These are phyloP conservation scores for Lucifuga dentata DNA, from an alignment of 2,113 vertebrate genomes.

Conservation along the genomic window DNA sequence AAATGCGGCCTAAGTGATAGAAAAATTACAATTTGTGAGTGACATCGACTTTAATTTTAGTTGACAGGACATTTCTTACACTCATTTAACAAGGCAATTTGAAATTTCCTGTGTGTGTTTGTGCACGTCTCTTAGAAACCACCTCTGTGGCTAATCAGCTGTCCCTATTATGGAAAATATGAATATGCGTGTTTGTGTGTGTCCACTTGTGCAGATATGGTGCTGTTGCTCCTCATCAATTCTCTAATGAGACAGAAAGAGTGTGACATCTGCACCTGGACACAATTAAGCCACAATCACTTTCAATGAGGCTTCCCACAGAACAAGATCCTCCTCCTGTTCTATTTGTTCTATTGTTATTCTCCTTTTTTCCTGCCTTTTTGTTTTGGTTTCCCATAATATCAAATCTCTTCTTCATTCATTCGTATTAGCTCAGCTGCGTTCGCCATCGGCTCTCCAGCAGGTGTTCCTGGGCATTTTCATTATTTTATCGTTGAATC, in stretches of 20 bases:
- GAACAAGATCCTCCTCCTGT: constrained; percentile 11
- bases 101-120: constrained; percentile 24
- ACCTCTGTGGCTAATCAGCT: constrained; percentile 19
- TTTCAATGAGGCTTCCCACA: constrained; percentile 14
- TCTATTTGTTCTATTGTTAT: neutral
- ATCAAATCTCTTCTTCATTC: neutral
- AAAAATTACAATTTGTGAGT: too few relatives aligned
- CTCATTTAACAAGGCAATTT: too few relatives aligned
- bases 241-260: constrained; percentile 37
- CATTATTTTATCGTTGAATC: neutral
- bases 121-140: constrained; percentile 17
- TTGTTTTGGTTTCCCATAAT: constrained; percentile 7
- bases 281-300: constrained; percentile 43
- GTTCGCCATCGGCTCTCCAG: neutral
- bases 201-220: constrained; percentile 17
- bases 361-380: neutral
- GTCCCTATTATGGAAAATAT: constrained; percentile 2
- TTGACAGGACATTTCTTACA: too few relatives aligned
- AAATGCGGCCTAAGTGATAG: too few relatives aligned
- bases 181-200: constrained; percentile 33
- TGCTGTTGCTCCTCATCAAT: constrained; percentile 29
- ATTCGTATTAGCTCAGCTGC: neutral
- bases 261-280: constrained; percentile 57
- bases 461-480: neutral
- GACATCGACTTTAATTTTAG: too few relatives aligned